Conservation (phyloP, 2,888 invertebrate species). For the Oscheius sp. region DNA sequence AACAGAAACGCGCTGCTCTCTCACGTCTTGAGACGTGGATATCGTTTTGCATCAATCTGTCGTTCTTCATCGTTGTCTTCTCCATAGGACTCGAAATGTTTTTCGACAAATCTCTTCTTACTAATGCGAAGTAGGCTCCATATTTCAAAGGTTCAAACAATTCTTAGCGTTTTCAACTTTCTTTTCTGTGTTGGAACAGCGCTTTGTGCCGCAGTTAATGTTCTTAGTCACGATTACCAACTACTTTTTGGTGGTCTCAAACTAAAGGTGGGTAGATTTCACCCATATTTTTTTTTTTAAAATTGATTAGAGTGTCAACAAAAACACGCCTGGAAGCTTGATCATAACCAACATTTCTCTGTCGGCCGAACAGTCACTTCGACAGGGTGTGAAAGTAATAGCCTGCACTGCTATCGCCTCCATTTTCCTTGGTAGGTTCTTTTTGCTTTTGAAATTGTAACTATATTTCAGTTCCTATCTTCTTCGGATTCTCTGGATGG, state of each 20-base stretch:
- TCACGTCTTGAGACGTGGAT: conserved; percentile 21
- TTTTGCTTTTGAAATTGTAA: background rate
- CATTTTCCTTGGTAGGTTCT: conserved; percentile 33
- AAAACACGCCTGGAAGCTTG: background rate
- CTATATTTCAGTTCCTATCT: conserved; percentile 35
- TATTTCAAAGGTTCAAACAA: background rate
- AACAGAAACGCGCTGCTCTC: conserved; percentile 18
- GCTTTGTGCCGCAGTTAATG: background rate
- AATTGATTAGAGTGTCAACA: background rate
- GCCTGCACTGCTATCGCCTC: conserved; percentile 1
- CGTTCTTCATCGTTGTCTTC: background rate
- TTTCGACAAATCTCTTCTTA: background rate
- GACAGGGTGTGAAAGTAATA: conserved; percentile 20
- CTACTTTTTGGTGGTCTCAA: conserved; percentile 26
- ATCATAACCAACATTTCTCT: conserved; percentile 1
- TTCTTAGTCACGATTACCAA: conserved; percentile 29
- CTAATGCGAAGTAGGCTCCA: background rate
- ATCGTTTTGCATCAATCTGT: background rate
- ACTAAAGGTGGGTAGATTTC: background rate
- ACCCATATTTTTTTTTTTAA: background rate
- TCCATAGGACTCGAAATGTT: conserved; percentile 1
- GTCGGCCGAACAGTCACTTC: background rate
- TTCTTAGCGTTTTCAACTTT: conserved; percentile 18
- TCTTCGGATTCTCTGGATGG: conserved; percentile 44
- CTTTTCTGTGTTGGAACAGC: conserved; percentile 3